Base-by-base conservation (phyloP, 2,888 invertebrate genomes). In the Alloscopus bannaensis region DNA sequence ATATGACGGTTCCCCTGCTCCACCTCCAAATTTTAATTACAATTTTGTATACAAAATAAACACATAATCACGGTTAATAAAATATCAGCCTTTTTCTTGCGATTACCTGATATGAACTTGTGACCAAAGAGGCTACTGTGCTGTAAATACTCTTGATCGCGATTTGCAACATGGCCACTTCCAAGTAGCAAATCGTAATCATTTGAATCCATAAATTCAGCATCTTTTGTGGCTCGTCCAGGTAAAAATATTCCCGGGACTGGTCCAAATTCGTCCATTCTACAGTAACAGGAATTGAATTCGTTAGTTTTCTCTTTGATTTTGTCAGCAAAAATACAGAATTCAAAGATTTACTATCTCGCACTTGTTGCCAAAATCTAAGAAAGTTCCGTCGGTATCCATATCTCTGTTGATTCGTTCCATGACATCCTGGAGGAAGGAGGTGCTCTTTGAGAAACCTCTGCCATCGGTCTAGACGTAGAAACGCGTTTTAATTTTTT, bases 131-230 rank as follows among this genome's bases (percentile, higher is more conserved):
- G 89, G 3, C 93, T 91, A 86, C 93, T 95, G 88, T 96, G 96
- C 87, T 94, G 94, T 86, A 96, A 87, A 87, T 94, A 96, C 87
- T 97, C 96, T 87, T 94, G 94, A 88, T 96, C 96, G 28, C 97
- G 91, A 81, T 95, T 90, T 84, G 94, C 94, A 3, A 95, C 94
- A 88, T 92, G 93, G 18, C 93, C 91, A 20, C 93, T 91, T 55
- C 92, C 92, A 81, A 93, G 91, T 24, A 93, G 88, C 22, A 92
- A 91, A 83, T 94, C 94, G 87, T 94, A 95, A 87, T 94, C 94
- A 84, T 92, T 88, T 0, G 90, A 47, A 52, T 84, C 85, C 78
- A 85, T 78, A 11, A 85, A 80, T 62, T 83, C 84, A 8, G 82
- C 73, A 72, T 85, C 84, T 65, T 85, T 85, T 2, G 84, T 82